A percentile compares a stretch with the other conserved stretches of the same genome.
phyloP scores from a whole-genome alignment of 2,888 invertebrate species.

The Suillia variegata region DNA sequence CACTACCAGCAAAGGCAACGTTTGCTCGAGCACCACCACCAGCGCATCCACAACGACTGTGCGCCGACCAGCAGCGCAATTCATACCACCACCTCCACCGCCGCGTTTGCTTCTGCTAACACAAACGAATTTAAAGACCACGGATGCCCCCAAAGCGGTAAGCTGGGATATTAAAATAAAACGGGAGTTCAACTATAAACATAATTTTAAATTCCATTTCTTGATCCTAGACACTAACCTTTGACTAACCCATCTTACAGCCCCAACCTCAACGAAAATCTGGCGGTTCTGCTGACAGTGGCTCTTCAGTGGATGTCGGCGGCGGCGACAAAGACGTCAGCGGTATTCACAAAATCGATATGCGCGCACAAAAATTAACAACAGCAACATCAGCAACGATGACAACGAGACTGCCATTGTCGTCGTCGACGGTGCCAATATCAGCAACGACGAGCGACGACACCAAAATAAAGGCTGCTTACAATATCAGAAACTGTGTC shows the following conservation, averaged over 20 bases:
- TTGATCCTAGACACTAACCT: neutral
- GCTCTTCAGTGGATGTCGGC: slow-evolving; percentile 62
- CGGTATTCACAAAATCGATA: slow-evolving; percentile 42
- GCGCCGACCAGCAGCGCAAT: slow-evolving; percentile 47
- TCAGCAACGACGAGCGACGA: slow-evolving; percentile 32
- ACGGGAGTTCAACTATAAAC: neutral
- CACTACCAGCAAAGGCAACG: slow-evolving; percentile 55
- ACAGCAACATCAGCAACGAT: slow-evolving; percentile 35
- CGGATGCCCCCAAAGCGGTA: slow-evolving; percentile 41
- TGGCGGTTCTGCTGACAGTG: slow-evolving; percentile 63
- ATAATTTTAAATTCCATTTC: neutral
- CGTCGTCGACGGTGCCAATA: neutral
- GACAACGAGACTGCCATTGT: slow-evolving; percentile 23
- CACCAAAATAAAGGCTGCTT: slow-evolving; percentile 58
- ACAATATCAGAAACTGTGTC: slow-evolving; percentile 39
- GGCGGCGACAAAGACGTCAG: slow-evolving; percentile 55
- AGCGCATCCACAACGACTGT: slow-evolving; percentile 32
- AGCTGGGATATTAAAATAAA: slow-evolving; percentile 10
- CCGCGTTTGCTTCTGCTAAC: slow-evolving; percentile 59
- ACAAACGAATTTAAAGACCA: slow-evolving; percentile 52
- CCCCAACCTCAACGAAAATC: slow-evolving; percentile 50
- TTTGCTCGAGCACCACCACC: slow-evolving; percentile 31
- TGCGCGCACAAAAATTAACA: slow-evolving; percentile 42
- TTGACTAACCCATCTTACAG: slow-evolving; percentile 21
- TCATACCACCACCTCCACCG: slow-evolving; percentile 57